Evolutionary conservation across 2,113 vertebrate genomes (phyloP).

Genomic region (Cyprinodon tularosa): DNA sequence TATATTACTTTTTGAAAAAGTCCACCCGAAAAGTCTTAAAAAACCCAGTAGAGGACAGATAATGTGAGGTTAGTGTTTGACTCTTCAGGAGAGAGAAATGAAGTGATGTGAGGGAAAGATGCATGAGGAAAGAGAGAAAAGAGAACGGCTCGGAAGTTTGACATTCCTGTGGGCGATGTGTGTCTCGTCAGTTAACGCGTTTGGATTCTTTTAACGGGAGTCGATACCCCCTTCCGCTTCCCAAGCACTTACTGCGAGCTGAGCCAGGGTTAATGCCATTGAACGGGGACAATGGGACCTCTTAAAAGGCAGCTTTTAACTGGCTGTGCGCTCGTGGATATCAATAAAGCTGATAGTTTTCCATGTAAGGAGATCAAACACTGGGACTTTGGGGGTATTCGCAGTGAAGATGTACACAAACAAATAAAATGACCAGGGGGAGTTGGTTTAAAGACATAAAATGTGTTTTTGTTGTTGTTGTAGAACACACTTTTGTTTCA

Average conservation of each 20-base stretch:
- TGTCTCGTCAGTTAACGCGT: conserved; percentile 76
- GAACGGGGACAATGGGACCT: conserved; percentile 73
- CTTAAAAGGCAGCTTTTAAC: conserved; percentile 79
- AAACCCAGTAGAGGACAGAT: conserved; percentile 41
- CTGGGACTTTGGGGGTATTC: conserved; percentile 47
- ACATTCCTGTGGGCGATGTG: conserved; percentile 81
- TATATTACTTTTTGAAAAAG: background rate
- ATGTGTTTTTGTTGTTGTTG: conserved; percentile 61
- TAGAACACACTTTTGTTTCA: conserved; percentile 54
- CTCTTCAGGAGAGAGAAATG: conserved; percentile 49
- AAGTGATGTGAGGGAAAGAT: conserved; percentile 59
- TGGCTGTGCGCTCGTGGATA: conserved; percentile 62
- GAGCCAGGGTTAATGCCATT: conserved; percentile 73
- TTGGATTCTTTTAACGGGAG: conserved; percentile 79
- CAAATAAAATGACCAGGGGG: conserved; percentile 67
- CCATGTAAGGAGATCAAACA: conserved; percentile 73
- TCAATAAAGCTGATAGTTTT: conserved; percentile 74
- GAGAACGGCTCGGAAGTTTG: conserved; percentile 70
- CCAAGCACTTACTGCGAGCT: conserved; percentile 74
- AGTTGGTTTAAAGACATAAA: conserved; percentile 55
- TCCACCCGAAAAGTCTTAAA: conserved; percentile 20
- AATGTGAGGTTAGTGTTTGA: conserved; percentile 52
- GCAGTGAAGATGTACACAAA: conserved; percentile 60
- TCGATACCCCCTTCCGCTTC: conserved; percentile 81
- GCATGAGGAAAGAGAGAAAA: conserved; percentile 44